Percentiles rank a stretch among this genome's conserved stretches.
Evolutionary conservation across 2,797 vertebrate species (phyloP).

Genomic region (Mustela erminea): DNA sequence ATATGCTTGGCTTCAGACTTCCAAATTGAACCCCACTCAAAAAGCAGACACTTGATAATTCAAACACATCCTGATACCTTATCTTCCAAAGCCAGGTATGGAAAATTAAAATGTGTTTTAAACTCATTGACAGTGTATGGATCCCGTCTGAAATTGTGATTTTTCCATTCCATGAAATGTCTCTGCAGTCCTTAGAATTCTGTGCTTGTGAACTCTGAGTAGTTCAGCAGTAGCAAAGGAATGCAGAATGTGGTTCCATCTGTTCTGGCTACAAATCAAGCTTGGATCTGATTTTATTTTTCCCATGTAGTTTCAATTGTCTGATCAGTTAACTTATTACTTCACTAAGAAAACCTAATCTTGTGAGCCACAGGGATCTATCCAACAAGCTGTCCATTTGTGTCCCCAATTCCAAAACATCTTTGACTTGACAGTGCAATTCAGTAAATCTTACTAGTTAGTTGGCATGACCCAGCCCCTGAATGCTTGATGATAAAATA

Average conservation of each 20-base stretch:
- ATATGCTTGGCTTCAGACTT: neutral
- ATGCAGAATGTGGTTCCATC: neutral
- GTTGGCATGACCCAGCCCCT: neutral
- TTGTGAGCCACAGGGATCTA: neutral
- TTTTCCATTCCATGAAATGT: neutral
- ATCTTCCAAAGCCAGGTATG: neutral
- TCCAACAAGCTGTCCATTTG: neutral
- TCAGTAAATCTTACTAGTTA: neutral
- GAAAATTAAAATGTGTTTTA: constrained; percentile 3
- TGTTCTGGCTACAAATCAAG: neutral
- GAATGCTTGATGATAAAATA: neutral
- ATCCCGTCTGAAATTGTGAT: neutral
- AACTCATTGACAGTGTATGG: neutral
- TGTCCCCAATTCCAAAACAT: neutral
- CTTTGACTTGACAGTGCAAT: neutral
- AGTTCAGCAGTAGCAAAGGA: neutral
- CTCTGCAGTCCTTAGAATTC: neutral
- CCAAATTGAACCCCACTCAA: neutral
- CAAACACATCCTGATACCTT: neutral
- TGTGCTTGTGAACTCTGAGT: neutral
- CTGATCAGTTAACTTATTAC: neutral
- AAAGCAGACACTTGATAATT: neutral
- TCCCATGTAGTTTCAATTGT: neutral
- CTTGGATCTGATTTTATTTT: neutral
- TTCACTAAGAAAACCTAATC: neutral